These are phyloP conservation scores for Neosilurus mollespiculum DNA, from an alignment of 2,797 vertebrate species.

Conservation along the genomic window DNA sequence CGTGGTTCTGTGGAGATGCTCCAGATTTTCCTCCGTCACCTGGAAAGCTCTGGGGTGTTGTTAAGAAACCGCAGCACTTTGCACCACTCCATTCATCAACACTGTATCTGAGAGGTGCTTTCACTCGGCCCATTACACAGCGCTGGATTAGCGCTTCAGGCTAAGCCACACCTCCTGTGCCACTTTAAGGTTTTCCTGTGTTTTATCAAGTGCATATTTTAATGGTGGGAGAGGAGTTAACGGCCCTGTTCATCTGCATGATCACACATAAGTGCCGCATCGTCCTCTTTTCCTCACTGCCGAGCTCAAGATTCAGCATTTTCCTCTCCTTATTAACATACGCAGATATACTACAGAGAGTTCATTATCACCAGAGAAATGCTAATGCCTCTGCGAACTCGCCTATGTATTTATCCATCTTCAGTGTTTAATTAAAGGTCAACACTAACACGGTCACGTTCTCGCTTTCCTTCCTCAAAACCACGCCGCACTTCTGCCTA, in stretches of 20 bases:
- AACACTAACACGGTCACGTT: neutral
- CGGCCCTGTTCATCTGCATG: conserved; percentile 17
- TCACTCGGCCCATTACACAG: conserved; percentile 49
- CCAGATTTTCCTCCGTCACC: conserved; percentile 19
- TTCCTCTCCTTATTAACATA: conserved; percentile 27
- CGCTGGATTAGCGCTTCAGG: conserved; percentile 43
- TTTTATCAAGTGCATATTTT: conserved; percentile 43
- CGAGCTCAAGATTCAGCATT: conserved; percentile 37
- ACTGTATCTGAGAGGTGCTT: conserved; percentile 28
- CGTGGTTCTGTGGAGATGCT: neutral
- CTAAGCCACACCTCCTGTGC: conserved; percentile 29
- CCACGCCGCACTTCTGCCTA: neutral
- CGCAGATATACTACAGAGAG: conserved; percentile 6
- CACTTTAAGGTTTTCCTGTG: conserved; percentile 52
- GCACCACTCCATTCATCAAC: conserved; percentile 50
- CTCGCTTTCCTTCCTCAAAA: neutral
- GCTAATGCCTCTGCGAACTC: neutral
- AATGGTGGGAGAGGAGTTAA: conserved; percentile 44
- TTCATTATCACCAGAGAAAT: conserved; percentile 14
- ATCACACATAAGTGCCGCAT: conserved; percentile 33
- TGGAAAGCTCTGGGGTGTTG: conserved; percentile 30
- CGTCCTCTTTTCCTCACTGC: neutral
- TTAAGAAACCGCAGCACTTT: conserved; percentile 23
- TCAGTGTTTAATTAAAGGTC: neutral
- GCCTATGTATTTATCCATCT: neutral